Base-by-base conservation (phyloP, 2,113 vertebrate species). In the Girardinichthys multiradiatus region DNA sequence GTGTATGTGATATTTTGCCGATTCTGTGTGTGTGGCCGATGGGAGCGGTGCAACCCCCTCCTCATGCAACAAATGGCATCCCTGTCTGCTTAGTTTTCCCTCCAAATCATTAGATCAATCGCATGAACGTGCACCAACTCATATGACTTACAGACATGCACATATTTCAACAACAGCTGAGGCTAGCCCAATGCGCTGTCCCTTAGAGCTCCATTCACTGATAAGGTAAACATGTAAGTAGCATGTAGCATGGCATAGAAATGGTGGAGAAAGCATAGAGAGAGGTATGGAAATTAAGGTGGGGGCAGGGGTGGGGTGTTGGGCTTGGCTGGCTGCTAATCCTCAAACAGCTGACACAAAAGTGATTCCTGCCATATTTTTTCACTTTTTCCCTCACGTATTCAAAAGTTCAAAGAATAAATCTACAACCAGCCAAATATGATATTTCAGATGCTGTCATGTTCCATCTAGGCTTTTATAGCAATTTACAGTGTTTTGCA, bases 61-160 rank as follows among this genome's bases (percentile, higher is more conserved):
- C 69, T 65, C 69, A 85, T 65, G 82, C 78, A 91, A 91, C 91
- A 93, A 92, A 93, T 90, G 89, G 72, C 87, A 83, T 81, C 84
- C 57, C 81, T 89, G 78, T 90, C 81, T 83, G 86, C 71, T 82
- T 66, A 82, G 74, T 63, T 92, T 84, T 85, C 68, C 82, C 76
- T 93, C 86, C 84, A 90, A 90, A 87, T 89, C 28, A 73, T 70
- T 76, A 82, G 71, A 85, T 87, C 85, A 87, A 83, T 79, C 69
- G 42, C 82, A 57, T 67, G 61, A 24, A 68, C 48, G 67, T 68
- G 64, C 74, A 78, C 42, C 35, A 24, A 70, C 69, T 29, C 61
- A 77, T 35, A 30, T 65, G 62, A 31, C 60, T 33, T 4, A 58
- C 39, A 81, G 68, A 77, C 63, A 72, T 35, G 57, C 37, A 82